A percentile compares a stretch with the other conserved stretches of the same genome.
Evolutionary conservation across 35 echinoderm and acorn worm species (phyloP).

Genomic region (Antedon bifida): DNA sequence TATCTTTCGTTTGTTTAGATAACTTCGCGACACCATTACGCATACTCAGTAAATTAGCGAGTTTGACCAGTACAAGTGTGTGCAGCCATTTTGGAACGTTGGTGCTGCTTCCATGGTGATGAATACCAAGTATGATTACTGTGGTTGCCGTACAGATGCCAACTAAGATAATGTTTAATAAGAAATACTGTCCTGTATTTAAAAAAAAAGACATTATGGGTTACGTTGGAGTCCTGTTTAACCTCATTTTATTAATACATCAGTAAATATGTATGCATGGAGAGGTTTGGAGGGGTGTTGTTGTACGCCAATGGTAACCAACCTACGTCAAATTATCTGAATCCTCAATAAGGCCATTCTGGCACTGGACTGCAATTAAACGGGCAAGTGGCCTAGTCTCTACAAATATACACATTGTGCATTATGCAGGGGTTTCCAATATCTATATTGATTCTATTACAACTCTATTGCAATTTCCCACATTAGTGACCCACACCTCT

Average conservation of each 20-base stretch:
- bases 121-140: conserved; percentile 36
- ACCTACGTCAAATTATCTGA: too few relatives aligned
- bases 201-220: neutral
- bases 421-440: too few relatives aligned
- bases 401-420: too few relatives aligned
- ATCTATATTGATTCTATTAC: too few relatives aligned
- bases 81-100: conserved; percentile 42
- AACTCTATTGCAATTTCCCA: too few relatives aligned
- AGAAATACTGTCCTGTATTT: conserved; percentile 65
- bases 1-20: conserved; percentile 20
- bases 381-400: too few relatives aligned
- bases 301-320: too few relatives aligned
- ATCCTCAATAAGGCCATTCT: too few relatives aligned
- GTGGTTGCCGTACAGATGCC: conserved; percentile 51
- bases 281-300: too few relatives aligned
- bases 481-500: too few relatives aligned
- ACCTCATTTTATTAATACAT: conserved; percentile 2
- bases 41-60: conserved; percentile 15
- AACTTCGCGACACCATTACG: conserved; percentile 17
- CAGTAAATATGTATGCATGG: neutral
- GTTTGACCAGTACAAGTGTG: conserved; percentile 21
- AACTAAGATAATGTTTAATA: conserved; percentile 45
- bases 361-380: too few relatives aligned
- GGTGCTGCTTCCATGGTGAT: conserved; percentile 55
- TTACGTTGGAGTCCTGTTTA: too few relatives aligned